phyloP scores from a whole-genome alignment of 2,888 invertebrate species.

The Dione vanillae region DNA sequence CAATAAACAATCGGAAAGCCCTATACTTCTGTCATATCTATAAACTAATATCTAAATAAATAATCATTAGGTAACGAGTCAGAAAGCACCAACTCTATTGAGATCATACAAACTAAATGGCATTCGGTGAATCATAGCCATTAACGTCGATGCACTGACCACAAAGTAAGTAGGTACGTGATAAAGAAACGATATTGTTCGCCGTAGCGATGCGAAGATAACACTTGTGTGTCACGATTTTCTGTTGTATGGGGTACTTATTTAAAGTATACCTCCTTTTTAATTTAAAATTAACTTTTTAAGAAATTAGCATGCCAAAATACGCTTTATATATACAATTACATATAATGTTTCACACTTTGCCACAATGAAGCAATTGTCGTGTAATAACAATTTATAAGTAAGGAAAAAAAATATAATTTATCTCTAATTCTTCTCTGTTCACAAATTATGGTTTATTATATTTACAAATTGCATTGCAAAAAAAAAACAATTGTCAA shows the following conservation, averaged over 20 bases:
- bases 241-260: constrained; percentile 6
- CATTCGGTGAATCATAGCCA: constrained; percentile 27
- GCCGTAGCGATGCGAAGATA: constrained; percentile 22
- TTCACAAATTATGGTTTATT: not conserved
- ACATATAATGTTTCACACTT: not conserved
- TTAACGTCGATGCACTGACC: constrained; percentile 22
- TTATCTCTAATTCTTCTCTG: too few relatives aligned
- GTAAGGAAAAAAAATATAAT: not conserved
- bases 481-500: not conserved
- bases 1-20: too few relatives aligned
- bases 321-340: not conserved
- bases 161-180: constrained; percentile 21
- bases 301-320: not conserved
- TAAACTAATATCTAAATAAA: constrained; percentile 14
- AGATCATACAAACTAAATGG: constrained; percentile 13
- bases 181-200: constrained; percentile 28
- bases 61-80: not conserved
- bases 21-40: not conserved
- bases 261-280: not conserved
- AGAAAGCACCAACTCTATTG: not conserved
- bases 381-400: not conserved
- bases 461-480: too few relatives aligned
- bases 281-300: not conserved
- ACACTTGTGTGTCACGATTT: constrained; percentile 23
- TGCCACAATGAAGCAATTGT: not conserved